Evolutionary conservation across 2,888 invertebrate genomes (phyloP), one percentile per base, ranked within the genome.

Genomic region (Tridacna crocea): DNA sequence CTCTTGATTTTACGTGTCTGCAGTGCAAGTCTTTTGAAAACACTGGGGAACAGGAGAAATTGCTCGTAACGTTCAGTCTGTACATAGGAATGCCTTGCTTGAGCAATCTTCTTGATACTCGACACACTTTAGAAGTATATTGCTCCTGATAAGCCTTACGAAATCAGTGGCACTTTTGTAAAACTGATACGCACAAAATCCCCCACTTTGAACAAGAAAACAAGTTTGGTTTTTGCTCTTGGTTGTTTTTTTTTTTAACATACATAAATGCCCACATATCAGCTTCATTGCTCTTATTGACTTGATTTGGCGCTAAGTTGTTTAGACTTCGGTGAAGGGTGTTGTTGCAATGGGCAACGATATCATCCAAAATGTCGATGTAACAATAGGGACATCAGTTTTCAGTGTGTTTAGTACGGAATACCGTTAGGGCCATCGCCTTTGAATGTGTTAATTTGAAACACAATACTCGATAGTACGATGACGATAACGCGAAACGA

Each of bases 11-110:
- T n/a, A n/a, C n/a, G n/a, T n/a, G n/a, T n/a, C n/a, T n/a, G n/a
- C n/a, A n/a, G n/a, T n/a, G n/a, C n/a, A n/a, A n/a, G n/a, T n/a
- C n/a, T n/a, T n/a, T n/a, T n/a, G n/a, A n/a, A n/a, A n/a, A n/a
- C n/a, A n/a, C n/a, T n/a, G n/a, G n/a, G n/a, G n/a, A n/a, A n/a
- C n/a, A n/a, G n/a, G n/a, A n/a, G n/a, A n/a, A n/a, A n/a, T n/a
- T n/a, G n/a, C n/a, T n/a, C n/a, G n/a, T n/a, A n/a, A n/a, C 74
- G 12, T 74, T 75, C 19, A 83, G 27, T 66, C 65, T 61, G 36
- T 80, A 79, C 73, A 83, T 73, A 17, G 73, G 79, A 63, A 79
- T 79, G 13, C 46, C 76, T 66, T 83, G 83, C 46, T 79, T 79
- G 1, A 73, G 36, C 47, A 68, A 22, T 55, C 77, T 26, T 15